Percentiles rank a stretch among this genome's conserved stretches.
Evolutionary conservation across 2,888 invertebrate genomes (phyloP).

Genomic region (Celastrina argiolus): DNA sequence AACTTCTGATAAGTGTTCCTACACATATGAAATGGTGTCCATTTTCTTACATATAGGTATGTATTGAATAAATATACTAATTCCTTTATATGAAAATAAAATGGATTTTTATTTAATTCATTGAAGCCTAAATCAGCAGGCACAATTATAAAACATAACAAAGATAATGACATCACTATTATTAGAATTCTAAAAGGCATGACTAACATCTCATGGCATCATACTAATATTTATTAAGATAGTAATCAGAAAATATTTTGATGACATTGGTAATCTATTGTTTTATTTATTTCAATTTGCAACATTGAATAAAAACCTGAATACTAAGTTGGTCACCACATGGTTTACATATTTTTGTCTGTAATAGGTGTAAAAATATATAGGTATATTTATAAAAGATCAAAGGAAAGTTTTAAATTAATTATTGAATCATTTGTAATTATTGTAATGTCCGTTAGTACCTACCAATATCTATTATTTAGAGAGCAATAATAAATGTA

Average conservation of each 20-base stretch:
- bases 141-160: not conserved
- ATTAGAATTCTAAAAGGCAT: not conserved
- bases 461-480: too few relatives aligned
- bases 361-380: too few relatives aligned
- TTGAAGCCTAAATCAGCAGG: not conserved
- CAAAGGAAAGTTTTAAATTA: too few relatives aligned
- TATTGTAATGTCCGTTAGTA: too few relatives aligned
- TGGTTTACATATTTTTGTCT: not conserved
- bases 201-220: not conserved
- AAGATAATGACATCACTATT: conserved; percentile 2
- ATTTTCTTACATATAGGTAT: too few relatives aligned
- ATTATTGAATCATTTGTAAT: too few relatives aligned
- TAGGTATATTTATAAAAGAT: not conserved
- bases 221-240: not conserved
- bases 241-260: not conserved
- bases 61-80: not conserved
- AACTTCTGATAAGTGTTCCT: too few relatives aligned
- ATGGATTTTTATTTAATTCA: not conserved
- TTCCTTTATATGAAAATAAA: not conserved
- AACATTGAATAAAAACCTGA: not conserved
- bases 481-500: too few relatives aligned
- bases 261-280: not conserved
- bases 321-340: not conserved
- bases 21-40: too few relatives aligned
- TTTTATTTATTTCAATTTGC: not conserved